phyloP scores from a whole-genome alignment of 2,888 invertebrate genomes.

The Andricus quercusramuli region DNA sequence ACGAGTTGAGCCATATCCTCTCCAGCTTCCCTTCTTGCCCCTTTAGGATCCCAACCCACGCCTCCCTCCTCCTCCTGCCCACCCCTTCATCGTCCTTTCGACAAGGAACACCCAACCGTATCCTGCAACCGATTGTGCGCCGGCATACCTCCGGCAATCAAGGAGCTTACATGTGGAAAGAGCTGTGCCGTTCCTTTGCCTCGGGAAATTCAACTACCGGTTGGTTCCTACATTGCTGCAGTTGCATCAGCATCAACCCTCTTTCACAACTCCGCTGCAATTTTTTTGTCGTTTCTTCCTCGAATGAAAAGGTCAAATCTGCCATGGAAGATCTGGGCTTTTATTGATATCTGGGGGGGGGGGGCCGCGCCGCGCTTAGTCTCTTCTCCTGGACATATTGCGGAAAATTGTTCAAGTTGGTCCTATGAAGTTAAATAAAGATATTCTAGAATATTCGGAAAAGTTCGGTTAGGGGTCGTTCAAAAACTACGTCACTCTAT shows the following conservation, averaged over 20 bases:
- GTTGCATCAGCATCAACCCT: not conserved
- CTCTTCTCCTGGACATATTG: not conserved
- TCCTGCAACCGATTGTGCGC: slow-evolving; percentile 25
- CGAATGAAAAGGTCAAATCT: slow-evolving; percentile 22
- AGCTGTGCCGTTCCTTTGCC: not conserved
- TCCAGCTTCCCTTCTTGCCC: slow-evolving; percentile 59
- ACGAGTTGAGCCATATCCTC: slow-evolving; percentile 78
- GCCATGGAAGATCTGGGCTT: not conserved
- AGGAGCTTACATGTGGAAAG: slow-evolving; percentile 3
- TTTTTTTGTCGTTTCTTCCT: not conserved
- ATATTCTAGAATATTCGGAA: too few species aligned
- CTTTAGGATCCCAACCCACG: not conserved
- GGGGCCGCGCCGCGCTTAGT: too few species aligned
- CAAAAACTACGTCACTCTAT: too few species aligned
- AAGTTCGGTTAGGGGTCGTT: too few species aligned
- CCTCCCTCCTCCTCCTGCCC: too few species aligned
- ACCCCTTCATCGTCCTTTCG: slow-evolving; percentile 16
- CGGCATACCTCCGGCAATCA: slow-evolving; percentile 23
- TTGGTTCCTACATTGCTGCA: not conserved
- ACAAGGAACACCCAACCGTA: slow-evolving; percentile 34
- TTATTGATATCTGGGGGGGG: not conserved
- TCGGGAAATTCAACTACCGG: slow-evolving; percentile 25
- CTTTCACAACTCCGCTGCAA: not conserved
- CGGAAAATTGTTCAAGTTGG: too few species aligned
- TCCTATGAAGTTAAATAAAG: too few species aligned